phyloP scores from a whole-genome alignment of 1,140 invertebrate species.

The Diuraphis noxia region DNA sequence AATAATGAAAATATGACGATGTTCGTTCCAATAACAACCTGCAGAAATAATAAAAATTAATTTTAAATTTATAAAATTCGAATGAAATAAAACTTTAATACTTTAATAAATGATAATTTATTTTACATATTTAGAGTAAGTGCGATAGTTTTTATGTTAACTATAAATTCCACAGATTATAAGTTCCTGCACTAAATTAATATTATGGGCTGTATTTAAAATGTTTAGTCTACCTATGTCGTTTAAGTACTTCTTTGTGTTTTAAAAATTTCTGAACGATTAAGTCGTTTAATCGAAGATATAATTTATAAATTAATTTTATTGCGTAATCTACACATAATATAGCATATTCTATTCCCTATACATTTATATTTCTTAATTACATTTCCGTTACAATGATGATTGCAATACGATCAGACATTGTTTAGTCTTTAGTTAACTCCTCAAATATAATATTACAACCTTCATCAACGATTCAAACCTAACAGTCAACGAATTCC shows the following conservation, averaged over 20 bases:
- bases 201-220: background rate
- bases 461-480: background rate
- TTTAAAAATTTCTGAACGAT: background rate
- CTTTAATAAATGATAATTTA: too few species aligned
- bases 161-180: background rate
- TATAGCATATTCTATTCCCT: too few species aligned
- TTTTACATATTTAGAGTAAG: too few species aligned
- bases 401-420: background rate
- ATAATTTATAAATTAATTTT: background rate
- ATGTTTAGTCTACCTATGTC: background rate
- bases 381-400: background rate
- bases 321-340: background rate
- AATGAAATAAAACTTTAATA: background rate
- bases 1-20: background rate
- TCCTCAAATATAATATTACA: background rate
- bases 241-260: background rate
- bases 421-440: background rate
- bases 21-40: background rate
- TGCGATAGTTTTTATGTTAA: background rate
- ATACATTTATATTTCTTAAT: too few species aligned
- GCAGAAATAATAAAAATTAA: background rate
- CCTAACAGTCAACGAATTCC: background rate
- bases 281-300: background rate
- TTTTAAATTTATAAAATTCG: too few species aligned
- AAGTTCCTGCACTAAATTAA: background rate